Conservation (phyloP, 2,888 invertebrate genomes). For the Nephrotoma appendiculata region DNA sequence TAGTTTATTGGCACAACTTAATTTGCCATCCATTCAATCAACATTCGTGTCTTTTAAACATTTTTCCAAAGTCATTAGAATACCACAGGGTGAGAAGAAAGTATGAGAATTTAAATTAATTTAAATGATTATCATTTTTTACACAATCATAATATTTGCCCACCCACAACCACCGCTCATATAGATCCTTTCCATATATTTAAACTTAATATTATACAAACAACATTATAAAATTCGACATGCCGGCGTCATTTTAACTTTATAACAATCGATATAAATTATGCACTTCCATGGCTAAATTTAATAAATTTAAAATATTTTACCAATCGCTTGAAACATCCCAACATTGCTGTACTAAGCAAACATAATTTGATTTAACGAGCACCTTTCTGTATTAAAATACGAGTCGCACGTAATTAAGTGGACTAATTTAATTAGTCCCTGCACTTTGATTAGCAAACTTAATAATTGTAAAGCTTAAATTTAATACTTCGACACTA, state of each 20-base stretch:
- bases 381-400: not conserved
- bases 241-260: not conserved
- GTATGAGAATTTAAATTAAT: not conserved
- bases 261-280: not conserved
- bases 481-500: not conserved
- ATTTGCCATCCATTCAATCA: not conserved
- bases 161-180: not conserved
- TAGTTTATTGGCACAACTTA: not conserved
- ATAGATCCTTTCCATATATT: not conserved
- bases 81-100: not conserved
- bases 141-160: not conserved
- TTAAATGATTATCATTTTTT: not conserved
- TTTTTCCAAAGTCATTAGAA: not conserved
- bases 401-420: not conserved
- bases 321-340: slow-evolving; percentile 3
- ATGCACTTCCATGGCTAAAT: not conserved
- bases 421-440: not conserved
- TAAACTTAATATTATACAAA: not conserved
- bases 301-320: not conserved
- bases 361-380: not conserved
- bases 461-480: not conserved
- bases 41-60: not conserved
- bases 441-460: not conserved
- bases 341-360: not conserved
- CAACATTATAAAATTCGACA: not conserved